phyloP scores from a whole-genome alignment of 2,888 invertebrate species.

The Agrilus mali region DNA sequence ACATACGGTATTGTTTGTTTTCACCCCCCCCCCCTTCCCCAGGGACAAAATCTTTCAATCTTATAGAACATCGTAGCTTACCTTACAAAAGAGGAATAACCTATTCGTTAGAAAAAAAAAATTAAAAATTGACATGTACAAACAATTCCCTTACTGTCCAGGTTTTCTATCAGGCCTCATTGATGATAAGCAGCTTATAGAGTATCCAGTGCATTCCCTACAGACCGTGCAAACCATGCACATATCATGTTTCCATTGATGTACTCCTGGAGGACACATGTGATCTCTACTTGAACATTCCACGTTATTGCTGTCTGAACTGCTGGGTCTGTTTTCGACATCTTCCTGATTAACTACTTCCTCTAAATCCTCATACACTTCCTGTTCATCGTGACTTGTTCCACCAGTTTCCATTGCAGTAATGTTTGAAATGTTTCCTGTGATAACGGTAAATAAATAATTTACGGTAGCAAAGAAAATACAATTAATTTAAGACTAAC shows the following conservation, averaged over 20 bases:
- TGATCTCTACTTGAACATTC: constrained; percentile 18
- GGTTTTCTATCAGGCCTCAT: constrained; percentile 67
- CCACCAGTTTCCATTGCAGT: constrained; percentile 46
- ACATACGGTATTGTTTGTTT: too few species aligned
- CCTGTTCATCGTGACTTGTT: constrained; percentile 31
- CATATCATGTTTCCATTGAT: constrained; percentile 68
- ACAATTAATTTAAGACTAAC: too few species aligned
- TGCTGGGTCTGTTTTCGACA: constrained; percentile 38
- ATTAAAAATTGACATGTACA: too few species aligned
- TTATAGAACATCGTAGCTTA: too few species aligned
- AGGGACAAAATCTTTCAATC: too few species aligned
- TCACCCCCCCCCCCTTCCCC: too few species aligned
- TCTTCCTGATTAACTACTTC: constrained; percentile 37
- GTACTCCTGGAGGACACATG: constrained; percentile 54
- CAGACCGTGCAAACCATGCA: constrained; percentile 87
- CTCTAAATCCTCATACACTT: constrained; percentile 42
- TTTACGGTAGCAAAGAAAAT: neutral
- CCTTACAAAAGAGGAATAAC: too few species aligned
- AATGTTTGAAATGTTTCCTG: constrained; percentile 21
- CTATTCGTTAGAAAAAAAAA: too few species aligned
- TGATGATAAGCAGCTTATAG: constrained; percentile 62
- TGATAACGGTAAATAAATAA: too few species aligned
- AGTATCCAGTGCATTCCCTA: constrained; percentile 88
- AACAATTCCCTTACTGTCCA: constrained; percentile 58
- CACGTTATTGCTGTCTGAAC: constrained; percentile 25